These are phyloP conservation scores for Neoscelio sp. DNA, from an alignment of 2,888 invertebrate genomes.

Conservation along the genomic window DNA sequence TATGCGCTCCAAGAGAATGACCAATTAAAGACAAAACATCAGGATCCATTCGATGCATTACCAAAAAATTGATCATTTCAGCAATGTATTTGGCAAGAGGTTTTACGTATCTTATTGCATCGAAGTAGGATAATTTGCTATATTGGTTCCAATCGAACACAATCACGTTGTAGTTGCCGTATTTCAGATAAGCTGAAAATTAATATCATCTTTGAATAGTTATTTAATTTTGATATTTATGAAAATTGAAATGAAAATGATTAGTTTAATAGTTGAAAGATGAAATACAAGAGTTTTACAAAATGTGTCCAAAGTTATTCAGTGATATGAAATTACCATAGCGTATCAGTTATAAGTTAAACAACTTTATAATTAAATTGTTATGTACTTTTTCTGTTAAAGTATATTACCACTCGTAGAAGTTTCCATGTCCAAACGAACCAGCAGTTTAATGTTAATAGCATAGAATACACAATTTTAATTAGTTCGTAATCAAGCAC, in stretches of 20 bases:
- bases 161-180: constrained; percentile 76
- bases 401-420: constrained; percentile 11
- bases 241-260: no score
- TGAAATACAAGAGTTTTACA: constrained; percentile 8
- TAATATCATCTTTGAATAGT: constrained; percentile 11
- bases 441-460: constrained; percentile 12
- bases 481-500: not conserved
- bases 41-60: constrained; percentile 69
- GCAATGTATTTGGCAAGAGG: constrained; percentile 71
- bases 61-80: constrained; percentile 76
- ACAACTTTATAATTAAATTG: constrained; percentile 32
- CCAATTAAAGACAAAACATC: constrained; percentile 73
- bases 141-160: constrained; percentile 78
- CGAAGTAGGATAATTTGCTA: constrained; percentile 67
- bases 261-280: constrained; percentile 7
- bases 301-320: constrained; percentile 24
- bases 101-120: constrained; percentile 70
- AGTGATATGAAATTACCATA: constrained; percentile 16
- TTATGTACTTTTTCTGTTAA: constrained; percentile 19
- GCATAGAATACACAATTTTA: not conserved
- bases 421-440: constrained; percentile 15
- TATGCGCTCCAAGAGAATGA: constrained; percentile 79
- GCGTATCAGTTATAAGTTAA: constrained; percentile 22
- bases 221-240: no score
- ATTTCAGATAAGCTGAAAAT: constrained; percentile 72